Evolutionary conservation across 23 tunicate genomes (phyloP).

Genomic region (Ciona savignyi): DNA sequence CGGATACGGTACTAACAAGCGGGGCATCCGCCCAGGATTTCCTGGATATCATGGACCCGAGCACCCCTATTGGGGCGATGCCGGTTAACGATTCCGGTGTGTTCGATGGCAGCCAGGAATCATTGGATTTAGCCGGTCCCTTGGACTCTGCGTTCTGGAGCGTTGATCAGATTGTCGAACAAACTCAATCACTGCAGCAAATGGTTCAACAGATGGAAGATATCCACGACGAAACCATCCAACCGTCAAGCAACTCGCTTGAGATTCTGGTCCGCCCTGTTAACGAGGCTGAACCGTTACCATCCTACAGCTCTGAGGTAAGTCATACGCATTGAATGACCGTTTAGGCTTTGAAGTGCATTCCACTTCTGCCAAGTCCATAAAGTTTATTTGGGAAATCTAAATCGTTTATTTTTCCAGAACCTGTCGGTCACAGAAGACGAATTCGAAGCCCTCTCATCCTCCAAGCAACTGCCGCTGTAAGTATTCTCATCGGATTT

Average conservation of each 20-base stretch:
- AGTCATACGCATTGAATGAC: neutral
- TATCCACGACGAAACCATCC: neutral
- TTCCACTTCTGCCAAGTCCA: neutral
- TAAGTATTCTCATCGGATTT: neutral
- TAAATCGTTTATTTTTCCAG: neutral
- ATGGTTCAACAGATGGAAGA: constrained; percentile 49
- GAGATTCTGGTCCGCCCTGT: constrained; percentile 6
- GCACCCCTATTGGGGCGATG: constrained; percentile 5
- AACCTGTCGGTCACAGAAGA: neutral
- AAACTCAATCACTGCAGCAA: constrained; percentile 42
- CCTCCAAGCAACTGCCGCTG: neutral
- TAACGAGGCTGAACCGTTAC: constrained; percentile 7
- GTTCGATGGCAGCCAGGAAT: constrained; percentile 37
- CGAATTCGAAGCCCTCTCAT: neutral
- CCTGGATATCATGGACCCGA: constrained; percentile 41
- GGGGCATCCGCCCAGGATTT: constrained; percentile 49
- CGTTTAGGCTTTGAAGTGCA: neutral
- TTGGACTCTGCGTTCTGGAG: constrained; percentile 58
- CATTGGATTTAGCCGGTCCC: constrained; percentile 34
- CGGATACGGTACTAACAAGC: constrained; percentile 17
- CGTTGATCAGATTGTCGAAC: constrained; percentile 66
- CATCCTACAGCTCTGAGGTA: constrained; percentile 53
- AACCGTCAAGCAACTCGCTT: neutral
- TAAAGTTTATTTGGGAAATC: neutral
- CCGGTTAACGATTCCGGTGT: constrained; percentile 38